Conservation (phyloP, 2,888 invertebrate genomes). For the Hofmannophila pseudospretella region DNA sequence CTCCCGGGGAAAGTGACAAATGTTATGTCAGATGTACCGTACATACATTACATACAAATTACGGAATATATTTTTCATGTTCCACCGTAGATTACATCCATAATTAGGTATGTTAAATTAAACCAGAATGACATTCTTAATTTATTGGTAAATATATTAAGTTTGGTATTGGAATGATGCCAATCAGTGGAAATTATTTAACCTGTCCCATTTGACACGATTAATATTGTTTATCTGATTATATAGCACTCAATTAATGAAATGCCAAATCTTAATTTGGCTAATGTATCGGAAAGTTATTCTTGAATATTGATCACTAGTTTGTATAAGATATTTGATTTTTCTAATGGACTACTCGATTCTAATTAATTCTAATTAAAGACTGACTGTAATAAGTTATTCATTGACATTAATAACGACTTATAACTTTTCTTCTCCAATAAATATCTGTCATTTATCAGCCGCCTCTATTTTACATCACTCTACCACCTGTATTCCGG, state of each 20-base stretch:
- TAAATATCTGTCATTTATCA: conserved; percentile 9
- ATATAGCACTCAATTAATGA: background rate
- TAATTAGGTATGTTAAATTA: background rate
- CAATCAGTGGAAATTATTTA: conserved; percentile 1
- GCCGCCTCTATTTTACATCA: conserved; percentile 42
- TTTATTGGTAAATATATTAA: background rate
- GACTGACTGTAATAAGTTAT: conserved; percentile 3
- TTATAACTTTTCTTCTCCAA: background rate
- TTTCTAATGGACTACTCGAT: conserved; percentile 1
- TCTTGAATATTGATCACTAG: conserved; percentile 4
- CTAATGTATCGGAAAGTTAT: background rate
- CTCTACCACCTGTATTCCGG: conserved; percentile 47
- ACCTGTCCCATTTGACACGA: background rate
- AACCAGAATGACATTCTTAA: background rate
- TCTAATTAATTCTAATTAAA: background rate
- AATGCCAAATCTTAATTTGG: background rate
- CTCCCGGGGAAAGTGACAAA: conserved; percentile 2
- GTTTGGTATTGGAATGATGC: background rate
- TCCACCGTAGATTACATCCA: background rate
- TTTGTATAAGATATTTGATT: conserved; percentile 6
- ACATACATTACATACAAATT: no score
- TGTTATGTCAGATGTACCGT: conserved; percentile 1
- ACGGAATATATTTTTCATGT: background rate
- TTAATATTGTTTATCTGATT: background rate
- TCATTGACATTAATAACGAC: background rate